Conservation (phyloP, 1,140 invertebrate species). For the Maniola jurtina region DNA sequence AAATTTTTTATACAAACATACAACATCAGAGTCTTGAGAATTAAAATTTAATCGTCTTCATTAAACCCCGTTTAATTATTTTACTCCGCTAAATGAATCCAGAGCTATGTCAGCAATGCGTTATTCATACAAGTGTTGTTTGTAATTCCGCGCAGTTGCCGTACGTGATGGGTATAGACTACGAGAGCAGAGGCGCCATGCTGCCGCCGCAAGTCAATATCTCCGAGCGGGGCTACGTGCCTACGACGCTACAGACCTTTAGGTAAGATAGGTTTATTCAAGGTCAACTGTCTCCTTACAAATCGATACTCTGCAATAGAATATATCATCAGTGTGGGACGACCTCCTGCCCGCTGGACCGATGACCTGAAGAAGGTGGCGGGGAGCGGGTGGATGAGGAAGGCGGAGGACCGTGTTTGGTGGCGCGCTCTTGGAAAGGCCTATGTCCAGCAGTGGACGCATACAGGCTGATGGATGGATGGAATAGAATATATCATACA, state of each 20-base stretch:
- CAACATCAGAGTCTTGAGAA: too few relatives aligned
- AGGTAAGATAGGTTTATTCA: conserved; percentile 65
- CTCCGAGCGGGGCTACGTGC: conserved; percentile 86
- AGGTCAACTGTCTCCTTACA: conserved; percentile 19
- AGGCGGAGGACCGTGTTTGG: too few relatives aligned
- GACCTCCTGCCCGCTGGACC: too few relatives aligned
- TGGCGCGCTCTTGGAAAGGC: too few relatives aligned
- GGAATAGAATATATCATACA: not conserved
- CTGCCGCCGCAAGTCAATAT: conserved; percentile 89
- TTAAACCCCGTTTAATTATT: not conserved
- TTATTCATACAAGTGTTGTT: conserved; percentile 32
- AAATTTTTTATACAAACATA: too few relatives aligned
- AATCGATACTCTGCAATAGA: conserved; percentile 9
- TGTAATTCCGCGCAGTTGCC: conserved; percentile 80
- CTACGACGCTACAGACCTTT: conserved; percentile 86
- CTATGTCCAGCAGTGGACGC: too few relatives aligned
- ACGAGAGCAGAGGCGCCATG: conserved; percentile 87
- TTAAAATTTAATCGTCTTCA: too few relatives aligned
- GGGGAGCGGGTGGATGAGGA: too few relatives aligned
- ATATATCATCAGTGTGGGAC: not conserved
- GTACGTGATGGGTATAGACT: conserved; percentile 88
- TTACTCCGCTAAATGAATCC: not conserved
- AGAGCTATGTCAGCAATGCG: not conserved
- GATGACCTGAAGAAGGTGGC: too few relatives aligned
- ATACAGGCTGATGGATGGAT: too few relatives aligned